Evolutionary conservation across 2,888 invertebrate species (phyloP), one percentile per base, ranked within the genome.

Genomic region (Linyphia triangularis): DNA sequence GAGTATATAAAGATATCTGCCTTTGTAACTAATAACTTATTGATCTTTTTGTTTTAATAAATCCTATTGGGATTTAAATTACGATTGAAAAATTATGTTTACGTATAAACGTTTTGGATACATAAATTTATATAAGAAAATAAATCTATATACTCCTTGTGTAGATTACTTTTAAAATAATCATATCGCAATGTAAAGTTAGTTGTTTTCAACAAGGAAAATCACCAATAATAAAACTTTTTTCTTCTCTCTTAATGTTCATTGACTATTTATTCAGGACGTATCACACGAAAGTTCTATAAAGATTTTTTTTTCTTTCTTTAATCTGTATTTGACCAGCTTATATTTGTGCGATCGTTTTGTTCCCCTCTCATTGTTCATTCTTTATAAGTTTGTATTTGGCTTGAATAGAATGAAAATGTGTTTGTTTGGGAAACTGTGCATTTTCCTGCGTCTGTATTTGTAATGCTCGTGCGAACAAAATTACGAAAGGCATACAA

Each of bases 261-360:
- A 3, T 26, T 72, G 43, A 7, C 57, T 73, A 59, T 73, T 73
- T 73, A 30, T 19, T 30, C 73, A 73, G 57, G 59, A 73, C n/a
- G 13, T 26, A 40, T 26, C 28, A n/a, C 43, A 28, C 43, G 6
- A 70, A 16, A 26, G 16, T 26, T 26, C 26, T 13, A 30, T 28
- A 7, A 65, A 43, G 24, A n/a, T 43, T 24, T 19, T 5, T 51
- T n/a, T 43, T 43, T 26, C 70, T 43, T 16, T 5, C 26, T 70
- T 61, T 40, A 22, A 26, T 67, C 30, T 10, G 51, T 16, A 40
- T 70, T 85, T 85, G 85, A 28, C 43, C 85, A 85, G 63, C 69
- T 40, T 85, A 10, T 78, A 26, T 85, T 85, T 85, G 69, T 37
- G 5, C 57, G 24, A 75, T 61, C 77, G 59, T 85, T 85, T 78